These are phyloP conservation scores for Enhydra lutris DNA, from an alignment of 2,113 vertebrate species.

Conservation along the genomic window DNA sequence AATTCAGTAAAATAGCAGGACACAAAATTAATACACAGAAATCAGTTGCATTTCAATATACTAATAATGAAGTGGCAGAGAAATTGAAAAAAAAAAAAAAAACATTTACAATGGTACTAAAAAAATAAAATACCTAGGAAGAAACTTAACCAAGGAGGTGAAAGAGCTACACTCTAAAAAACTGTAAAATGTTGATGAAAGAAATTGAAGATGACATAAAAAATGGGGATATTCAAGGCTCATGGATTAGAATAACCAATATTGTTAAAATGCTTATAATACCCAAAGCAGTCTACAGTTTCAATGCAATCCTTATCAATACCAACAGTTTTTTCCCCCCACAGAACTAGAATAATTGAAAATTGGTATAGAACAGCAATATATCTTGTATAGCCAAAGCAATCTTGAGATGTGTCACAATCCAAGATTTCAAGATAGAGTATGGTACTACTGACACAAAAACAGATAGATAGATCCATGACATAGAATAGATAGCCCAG, in stretches of 20 bases:
- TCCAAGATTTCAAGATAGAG: neutral
- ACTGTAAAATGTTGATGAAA: neutral
- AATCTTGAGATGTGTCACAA: neutral
- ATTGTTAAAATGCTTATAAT: neutral
- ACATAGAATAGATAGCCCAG: neutral
- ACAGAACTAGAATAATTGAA: neutral
- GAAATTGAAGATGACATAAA: neutral
- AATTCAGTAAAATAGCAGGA: neutral
- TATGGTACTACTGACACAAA: neutral
- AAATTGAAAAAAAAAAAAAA: neutral
- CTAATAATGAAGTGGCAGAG: neutral
- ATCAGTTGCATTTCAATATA: neutral
- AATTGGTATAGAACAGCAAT: neutral
- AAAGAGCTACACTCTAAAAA: neutral
- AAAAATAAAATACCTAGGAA: neutral
- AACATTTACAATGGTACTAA: neutral
- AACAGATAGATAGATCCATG: neutral
- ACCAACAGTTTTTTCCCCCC: neutral
- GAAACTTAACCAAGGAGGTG: neutral
- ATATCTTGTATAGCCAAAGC: neutral
- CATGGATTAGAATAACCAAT: neutral
- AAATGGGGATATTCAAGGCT: neutral
- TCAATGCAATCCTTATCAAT: neutral
- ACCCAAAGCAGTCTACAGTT: neutral
- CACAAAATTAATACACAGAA: neutral